phyloP scores from a whole-genome alignment of 2,888 invertebrate genomes.

The Myopa testacea region DNA sequence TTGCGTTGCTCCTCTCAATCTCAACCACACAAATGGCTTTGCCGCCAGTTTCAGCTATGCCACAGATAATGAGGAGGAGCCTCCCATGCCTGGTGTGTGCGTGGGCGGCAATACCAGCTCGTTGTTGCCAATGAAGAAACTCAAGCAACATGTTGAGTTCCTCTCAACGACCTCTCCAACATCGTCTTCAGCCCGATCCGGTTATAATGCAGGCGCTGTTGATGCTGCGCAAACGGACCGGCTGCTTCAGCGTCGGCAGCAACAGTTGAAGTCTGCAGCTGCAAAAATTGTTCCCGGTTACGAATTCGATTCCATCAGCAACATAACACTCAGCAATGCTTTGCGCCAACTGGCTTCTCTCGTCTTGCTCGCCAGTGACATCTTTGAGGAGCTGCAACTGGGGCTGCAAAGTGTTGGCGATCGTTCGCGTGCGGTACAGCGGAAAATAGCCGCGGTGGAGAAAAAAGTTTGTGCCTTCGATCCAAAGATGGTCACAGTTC shows the following conservation, averaged over 20 bases:
- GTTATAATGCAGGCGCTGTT: conserved; percentile 7
- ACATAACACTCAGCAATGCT: conserved; percentile 86
- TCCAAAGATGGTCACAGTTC: conserved; percentile 92
- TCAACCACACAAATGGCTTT: conserved; percentile 48
- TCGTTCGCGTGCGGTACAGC: conserved; percentile 78
- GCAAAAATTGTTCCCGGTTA: conserved; percentile 72
- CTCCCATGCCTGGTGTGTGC: background rate
- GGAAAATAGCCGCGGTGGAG: conserved; percentile 78
- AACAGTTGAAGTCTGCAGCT: conserved; percentile 48
- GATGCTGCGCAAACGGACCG: background rate
- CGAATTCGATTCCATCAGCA: conserved; percentile 88
- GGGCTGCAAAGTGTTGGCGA: conserved; percentile 81
- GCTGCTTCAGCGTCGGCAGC: conserved; percentile 39
- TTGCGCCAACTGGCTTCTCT: conserved; percentile 87
- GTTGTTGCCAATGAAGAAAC: conserved; percentile 59
- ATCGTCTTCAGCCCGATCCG: conserved; percentile 46
- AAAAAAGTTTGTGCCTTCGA: conserved; percentile 80
- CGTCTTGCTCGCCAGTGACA: conserved; percentile 85
- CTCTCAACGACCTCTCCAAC: conserved; percentile 54
- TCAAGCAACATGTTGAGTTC: conserved; percentile 64
- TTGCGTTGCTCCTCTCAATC: conserved; percentile 39
- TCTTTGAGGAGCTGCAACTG: conserved; percentile 83
- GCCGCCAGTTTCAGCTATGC: conserved; percentile 54
- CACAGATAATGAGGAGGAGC: conserved; percentile 53
- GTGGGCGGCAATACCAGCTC: conserved; percentile 43